phyloP scores from a whole-genome alignment of 2,797 vertebrate species.

The Sphaeramia orbicularis region DNA sequence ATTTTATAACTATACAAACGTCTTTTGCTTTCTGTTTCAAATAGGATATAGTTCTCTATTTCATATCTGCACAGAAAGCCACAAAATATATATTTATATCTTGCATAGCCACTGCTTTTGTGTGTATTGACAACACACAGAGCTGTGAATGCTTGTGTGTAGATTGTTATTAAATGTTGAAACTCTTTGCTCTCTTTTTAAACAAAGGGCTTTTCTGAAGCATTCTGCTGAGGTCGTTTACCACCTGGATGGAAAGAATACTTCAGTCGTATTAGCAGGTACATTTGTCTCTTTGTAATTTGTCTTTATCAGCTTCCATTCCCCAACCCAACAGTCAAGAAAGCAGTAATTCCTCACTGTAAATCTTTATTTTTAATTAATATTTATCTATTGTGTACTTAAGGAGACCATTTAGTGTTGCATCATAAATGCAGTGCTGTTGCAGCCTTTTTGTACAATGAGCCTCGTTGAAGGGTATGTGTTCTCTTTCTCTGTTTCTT shows the following conservation, averaged over 20 bases:
- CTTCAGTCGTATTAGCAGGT: conserved; percentile 95
- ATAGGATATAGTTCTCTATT: no score
- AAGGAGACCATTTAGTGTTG: not conserved
- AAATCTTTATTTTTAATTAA: not conserved
- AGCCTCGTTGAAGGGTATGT: not conserved
- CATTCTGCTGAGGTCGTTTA: conserved; percentile 93
- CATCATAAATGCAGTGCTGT: not conserved
- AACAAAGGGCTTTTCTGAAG: conserved; percentile 89
- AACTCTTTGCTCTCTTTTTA: conserved; percentile 16
- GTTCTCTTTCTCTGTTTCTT: not conserved
- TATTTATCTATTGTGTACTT: not conserved
- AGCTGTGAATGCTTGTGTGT: not conserved
- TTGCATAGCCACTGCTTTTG: no score
- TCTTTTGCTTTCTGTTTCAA: no score
- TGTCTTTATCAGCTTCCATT: not conserved
- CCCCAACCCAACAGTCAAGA: not conserved
- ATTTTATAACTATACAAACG: no score
- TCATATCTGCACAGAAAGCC: no score
- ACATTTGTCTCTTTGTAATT: conserved; percentile 46
- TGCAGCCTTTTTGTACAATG: not conserved
- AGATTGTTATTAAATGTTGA: not conserved
- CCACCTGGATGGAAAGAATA: conserved; percentile 89
- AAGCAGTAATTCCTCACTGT: not conserved
- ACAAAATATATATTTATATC: no score
- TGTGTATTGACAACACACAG: no score